Conservation (phyloP, 2,113 vertebrate species). For the Gymnocephalus cernua region DNA sequence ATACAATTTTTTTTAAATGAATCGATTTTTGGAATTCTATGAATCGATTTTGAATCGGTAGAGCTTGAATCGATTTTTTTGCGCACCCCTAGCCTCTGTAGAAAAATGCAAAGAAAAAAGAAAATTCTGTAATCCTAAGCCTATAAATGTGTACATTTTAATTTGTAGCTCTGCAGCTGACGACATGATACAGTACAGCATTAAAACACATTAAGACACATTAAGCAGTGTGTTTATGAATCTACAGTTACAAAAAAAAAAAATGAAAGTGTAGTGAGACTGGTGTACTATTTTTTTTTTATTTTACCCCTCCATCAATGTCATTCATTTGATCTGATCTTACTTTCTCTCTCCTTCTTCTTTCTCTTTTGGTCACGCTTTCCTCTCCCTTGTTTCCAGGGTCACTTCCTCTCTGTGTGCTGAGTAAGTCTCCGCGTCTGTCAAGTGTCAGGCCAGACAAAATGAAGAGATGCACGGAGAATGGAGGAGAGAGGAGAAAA, state of each 20-base stretch:
- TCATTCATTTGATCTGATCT: not conserved
- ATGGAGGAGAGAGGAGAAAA: not conserved
- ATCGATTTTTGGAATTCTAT: too few species aligned
- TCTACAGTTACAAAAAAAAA: not conserved
- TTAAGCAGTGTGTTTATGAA: not conserved
- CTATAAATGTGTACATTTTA: not conserved
- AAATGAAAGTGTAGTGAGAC: not conserved
- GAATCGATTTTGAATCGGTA: too few species aligned
- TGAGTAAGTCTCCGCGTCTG: conserved; percentile 39
- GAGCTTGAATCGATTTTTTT: too few species aligned
- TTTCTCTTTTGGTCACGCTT: not conserved
- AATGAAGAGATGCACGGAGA: not conserved
- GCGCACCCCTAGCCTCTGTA: too few species aligned
- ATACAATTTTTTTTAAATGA: too few species aligned
- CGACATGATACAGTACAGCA: not conserved
- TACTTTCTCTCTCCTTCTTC: not conserved
- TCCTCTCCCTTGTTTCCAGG: conserved; percentile 8
- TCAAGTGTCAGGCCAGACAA: conserved; percentile 28
- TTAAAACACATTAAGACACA: not conserved
- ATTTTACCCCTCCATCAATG: not conserved
- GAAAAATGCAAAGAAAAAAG: not conserved
- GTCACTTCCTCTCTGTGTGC: conserved; percentile 40
- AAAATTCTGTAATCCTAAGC: too few species aligned
- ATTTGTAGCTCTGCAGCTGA: not conserved
- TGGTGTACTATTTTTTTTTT: not conserved